These are phyloP conservation scores for Hyposoter didymator DNA, from an alignment of 2,888 invertebrate genomes.

Conservation along the genomic window DNA sequence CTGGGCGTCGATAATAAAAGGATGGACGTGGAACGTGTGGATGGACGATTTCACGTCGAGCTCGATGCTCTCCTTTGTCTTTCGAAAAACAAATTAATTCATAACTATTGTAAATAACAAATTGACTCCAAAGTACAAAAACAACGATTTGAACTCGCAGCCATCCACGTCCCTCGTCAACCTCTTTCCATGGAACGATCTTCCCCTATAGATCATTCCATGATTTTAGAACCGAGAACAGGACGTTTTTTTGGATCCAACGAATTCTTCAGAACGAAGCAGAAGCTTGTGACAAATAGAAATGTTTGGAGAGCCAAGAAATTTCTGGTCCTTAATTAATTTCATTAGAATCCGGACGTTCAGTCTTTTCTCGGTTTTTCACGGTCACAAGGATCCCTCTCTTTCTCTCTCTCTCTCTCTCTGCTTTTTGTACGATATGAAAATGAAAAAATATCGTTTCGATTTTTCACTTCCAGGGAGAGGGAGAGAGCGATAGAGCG, in stretches of 20 bases:
- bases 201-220: constrained; percentile 23
- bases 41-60: neutral
- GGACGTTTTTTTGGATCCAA: neutral
- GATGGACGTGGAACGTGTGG: constrained; percentile 54
- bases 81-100: constrained; percentile 31
- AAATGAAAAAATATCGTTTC: neutral
- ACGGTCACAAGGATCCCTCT: neutral
- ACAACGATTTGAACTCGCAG: constrained; percentile 6
- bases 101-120: constrained; percentile 61
- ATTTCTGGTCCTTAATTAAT: neutral
- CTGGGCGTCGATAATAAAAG: neutral
- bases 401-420: neutral
- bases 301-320: neutral
- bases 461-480: constrained; percentile 17
- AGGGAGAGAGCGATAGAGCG: no score
- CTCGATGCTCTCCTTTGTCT: constrained; percentile 4
- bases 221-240: constrained; percentile 20
- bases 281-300: neutral
- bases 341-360: neutral
- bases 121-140: constrained; percentile 55
- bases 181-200: constrained; percentile 48
- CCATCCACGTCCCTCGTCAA: constrained; percentile 55
- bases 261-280: neutral
- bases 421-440: neutral
- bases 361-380: constrained; percentile 13